These are phyloP conservation scores for Dorcus hopei DNA, from an alignment of 2,888 invertebrate genomes.

Conservation along the genomic window DNA sequence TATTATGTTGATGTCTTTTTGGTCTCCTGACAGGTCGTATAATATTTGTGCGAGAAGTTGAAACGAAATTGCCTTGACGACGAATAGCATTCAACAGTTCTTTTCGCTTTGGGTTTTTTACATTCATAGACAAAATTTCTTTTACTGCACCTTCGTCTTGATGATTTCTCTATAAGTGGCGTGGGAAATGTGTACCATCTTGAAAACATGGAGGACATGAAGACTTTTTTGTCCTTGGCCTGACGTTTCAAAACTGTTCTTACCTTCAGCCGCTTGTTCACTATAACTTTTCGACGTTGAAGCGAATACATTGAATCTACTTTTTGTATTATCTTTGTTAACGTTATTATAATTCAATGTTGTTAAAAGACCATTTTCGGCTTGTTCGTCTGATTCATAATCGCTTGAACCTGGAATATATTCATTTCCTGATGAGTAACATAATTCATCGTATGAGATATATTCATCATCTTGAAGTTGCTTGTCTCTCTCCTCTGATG, in stretches of 20 bases:
- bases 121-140: constrained; percentile 3
- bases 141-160: constrained; percentile 19
- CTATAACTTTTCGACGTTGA: too few species aligned
- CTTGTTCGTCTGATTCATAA: too few species aligned
- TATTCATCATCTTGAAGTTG: too few species aligned
- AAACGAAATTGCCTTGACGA: constrained; percentile 14
- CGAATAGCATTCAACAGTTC: constrained; percentile 8
- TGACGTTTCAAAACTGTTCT: constrained; percentile 2
- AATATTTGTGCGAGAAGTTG: constrained; percentile 1
- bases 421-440: too few species aligned
- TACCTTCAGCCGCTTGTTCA: too few species aligned
- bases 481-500: too few species aligned
- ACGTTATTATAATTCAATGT: too few species aligned
- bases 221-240: constrained; percentile 18
- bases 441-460: too few species aligned
- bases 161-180: constrained; percentile 19
- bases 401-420: too few species aligned
- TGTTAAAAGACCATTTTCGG: too few species aligned
- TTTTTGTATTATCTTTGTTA: too few species aligned
- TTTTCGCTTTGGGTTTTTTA: constrained; percentile 20
- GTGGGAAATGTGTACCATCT: constrained; percentile 22
- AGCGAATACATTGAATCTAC: too few species aligned
- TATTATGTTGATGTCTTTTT: not conserved
- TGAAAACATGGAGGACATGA: constrained; percentile 21
- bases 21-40: constrained; percentile 15